A percentile compares a stretch with the other conserved stretches of the same genome.
Evolutionary conservation across 2,888 invertebrate genomes (phyloP).

Genomic region (Carterocephalus palaemon): DNA sequence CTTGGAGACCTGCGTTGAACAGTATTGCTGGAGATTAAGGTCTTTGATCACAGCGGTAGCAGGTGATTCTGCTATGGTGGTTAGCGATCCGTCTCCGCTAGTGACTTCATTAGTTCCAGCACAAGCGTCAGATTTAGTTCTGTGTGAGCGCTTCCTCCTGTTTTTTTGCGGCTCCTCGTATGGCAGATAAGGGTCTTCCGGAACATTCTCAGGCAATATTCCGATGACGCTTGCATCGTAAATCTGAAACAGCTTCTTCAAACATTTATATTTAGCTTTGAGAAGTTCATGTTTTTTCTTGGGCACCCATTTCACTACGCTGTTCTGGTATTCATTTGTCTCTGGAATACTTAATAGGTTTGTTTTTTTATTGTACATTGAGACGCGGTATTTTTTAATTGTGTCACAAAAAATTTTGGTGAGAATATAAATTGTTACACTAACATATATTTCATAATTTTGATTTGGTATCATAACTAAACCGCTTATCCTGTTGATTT

Average conservation of each 20-base stretch:
- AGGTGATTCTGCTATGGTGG: constrained; percentile 34
- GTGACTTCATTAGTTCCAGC: constrained; percentile 52
- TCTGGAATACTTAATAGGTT: constrained; percentile 58
- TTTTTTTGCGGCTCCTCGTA: constrained; percentile 24
- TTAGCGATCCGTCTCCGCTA: constrained; percentile 40
- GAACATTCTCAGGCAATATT: constrained; percentile 48
- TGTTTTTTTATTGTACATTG: constrained; percentile 44
- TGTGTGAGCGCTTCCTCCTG: constrained; percentile 49
- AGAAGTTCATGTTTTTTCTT: constrained; percentile 70
- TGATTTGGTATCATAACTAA: constrained; percentile 60
- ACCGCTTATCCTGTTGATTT: constrained; percentile 36
- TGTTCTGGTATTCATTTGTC: constrained; percentile 47
- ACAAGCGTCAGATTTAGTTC: constrained; percentile 60
- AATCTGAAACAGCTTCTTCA: constrained; percentile 68
- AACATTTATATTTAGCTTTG: constrained; percentile 69
- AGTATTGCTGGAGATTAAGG: constrained; percentile 43
- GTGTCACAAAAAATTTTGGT: constrained; percentile 52
- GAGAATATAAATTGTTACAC: constrained; percentile 48
- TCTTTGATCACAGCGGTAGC: constrained; percentile 47
- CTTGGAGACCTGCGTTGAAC: constrained; percentile 40
- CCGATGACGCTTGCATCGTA: constrained; percentile 67
- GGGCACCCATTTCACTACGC: constrained; percentile 59
- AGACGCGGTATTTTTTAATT: constrained; percentile 31
- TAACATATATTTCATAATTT: constrained; percentile 56
- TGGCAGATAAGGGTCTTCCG: constrained; percentile 19